These are phyloP conservation scores for Metopolophium dirhodum DNA, from an alignment of 1,140 invertebrate species.

Conservation along the genomic window DNA sequence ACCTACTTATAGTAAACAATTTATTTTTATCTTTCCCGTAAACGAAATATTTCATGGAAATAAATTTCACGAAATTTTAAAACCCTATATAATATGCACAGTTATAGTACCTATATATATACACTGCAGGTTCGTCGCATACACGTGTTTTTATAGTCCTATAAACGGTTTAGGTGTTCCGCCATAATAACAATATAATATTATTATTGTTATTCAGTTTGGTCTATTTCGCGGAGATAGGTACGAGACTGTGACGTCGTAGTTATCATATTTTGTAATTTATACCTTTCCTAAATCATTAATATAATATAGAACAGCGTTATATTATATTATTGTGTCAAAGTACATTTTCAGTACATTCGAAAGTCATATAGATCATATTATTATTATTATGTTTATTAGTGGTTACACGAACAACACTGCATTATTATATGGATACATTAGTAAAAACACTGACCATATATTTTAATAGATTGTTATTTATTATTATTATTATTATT, in stretches of 20 bases:
- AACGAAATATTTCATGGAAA: no score
- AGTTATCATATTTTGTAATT: background rate
- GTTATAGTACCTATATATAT: no score
- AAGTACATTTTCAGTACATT: background rate
- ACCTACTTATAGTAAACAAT: no score
- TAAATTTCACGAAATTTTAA: no score
- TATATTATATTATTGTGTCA: background rate
- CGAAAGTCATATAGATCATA: background rate
- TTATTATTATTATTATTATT: background rate
- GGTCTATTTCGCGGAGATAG: background rate
- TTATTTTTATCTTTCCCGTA: no score
- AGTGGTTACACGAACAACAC: background rate
- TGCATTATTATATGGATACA: background rate
- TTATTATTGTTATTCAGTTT: background rate
- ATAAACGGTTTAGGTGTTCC: no score
- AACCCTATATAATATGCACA: no score
- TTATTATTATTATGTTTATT: background rate
- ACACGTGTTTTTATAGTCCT: no score
- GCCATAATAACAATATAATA: no score
- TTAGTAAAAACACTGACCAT: background rate
- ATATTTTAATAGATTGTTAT: slow-evolving; percentile 14
- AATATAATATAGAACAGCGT: background rate
- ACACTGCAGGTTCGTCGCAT: no score
- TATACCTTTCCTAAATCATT: background rate
- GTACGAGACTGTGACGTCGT: background rate